Evolutionary conservation across 2,113 vertebrate genomes (phyloP), one percentile per base, ranked within the genome.

Genomic region (Macaca fascicularis): DNA sequence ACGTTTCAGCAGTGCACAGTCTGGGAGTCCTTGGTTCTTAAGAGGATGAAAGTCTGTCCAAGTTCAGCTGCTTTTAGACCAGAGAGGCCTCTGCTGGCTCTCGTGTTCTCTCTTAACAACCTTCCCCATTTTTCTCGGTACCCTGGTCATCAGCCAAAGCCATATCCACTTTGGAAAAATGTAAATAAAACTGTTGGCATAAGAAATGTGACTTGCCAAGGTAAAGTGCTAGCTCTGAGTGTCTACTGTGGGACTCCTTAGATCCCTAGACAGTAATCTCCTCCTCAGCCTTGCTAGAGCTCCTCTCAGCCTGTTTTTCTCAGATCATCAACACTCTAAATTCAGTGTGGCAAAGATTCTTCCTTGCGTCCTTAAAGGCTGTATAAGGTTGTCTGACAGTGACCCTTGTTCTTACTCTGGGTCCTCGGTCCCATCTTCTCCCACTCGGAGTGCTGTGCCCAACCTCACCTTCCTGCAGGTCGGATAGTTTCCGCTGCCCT

Each of bases 51-150:
- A 12, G 13, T 79, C 55, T 55, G 83, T 23, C 61, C 2, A 0
- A 35, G 80, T 81, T 82, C 22, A 70, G 35, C 75, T 69, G 32
- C 52, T 85, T 82, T 78, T 48, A 83, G 80, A 57, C 45, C 61
- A 32, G 30, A 30, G 85, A 79, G 19, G 82, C 88, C 50, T 92
- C 90, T 45, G 57, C 64, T 88, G 86, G 90, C 92, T 89, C 96
- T 95, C 85, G 70, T 32, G 5, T 0, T 82, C 94, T 76, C 82
- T 97, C 90, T 94, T 76, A 96, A 89, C 40, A 97, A 78, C 74
- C 90, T 91, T 97, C 90, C 76, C 35, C 52, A 96, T 94, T 93
- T 80, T 95, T 92, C 97, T 95, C 95, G 95, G 91, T 64, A 95
- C 89, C 89, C 74, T 87, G 25, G 80, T 72, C 93, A 98, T 50